phyloP scores from a whole-genome alignment of 2,888 invertebrate species.

The Steinernema scapterisci region DNA sequence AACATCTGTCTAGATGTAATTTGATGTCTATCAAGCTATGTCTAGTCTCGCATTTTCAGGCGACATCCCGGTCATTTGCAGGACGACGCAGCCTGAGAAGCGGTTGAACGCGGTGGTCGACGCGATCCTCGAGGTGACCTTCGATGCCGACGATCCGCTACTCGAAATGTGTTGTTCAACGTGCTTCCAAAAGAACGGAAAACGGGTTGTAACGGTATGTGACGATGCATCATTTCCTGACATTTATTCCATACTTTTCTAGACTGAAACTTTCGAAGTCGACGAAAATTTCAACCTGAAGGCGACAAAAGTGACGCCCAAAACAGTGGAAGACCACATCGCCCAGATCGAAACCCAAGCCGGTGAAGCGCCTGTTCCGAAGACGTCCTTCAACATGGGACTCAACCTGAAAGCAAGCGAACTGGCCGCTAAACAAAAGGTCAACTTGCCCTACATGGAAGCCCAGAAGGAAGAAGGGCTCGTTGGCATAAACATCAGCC shows the following conservation, averaged over 20 bases:
- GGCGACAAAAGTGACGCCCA: neutral
- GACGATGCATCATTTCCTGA: neutral
- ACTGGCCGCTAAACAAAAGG: constrained; percentile 43
- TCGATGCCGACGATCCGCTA: neutral
- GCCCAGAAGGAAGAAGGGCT: constrained; percentile 53
- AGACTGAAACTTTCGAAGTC: constrained; percentile 17
- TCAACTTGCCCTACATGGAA: constrained; percentile 50
- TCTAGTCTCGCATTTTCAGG: no score
- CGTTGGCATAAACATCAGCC: constrained; percentile 48
- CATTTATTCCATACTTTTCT: no score
- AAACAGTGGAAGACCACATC: constrained; percentile 8
- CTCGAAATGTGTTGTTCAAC: neutral
- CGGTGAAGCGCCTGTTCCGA: constrained; percentile 17
- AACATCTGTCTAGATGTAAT: no score
- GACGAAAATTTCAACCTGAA: constrained; percentile 11
- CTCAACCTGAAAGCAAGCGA: constrained; percentile 43
- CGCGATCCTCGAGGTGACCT: neutral
- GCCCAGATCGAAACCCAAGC: neutral
- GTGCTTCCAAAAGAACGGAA: constrained; percentile 27
- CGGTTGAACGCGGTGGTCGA: neutral
- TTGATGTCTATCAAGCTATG: no score
- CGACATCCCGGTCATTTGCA: constrained; percentile 18
- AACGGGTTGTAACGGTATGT: constrained; percentile 14
- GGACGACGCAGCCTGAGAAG: neutral
- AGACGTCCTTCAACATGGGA: constrained; percentile 42